Conservation (phyloP, 2,797 vertebrate species). For the Acridotheres tristis region DNA sequence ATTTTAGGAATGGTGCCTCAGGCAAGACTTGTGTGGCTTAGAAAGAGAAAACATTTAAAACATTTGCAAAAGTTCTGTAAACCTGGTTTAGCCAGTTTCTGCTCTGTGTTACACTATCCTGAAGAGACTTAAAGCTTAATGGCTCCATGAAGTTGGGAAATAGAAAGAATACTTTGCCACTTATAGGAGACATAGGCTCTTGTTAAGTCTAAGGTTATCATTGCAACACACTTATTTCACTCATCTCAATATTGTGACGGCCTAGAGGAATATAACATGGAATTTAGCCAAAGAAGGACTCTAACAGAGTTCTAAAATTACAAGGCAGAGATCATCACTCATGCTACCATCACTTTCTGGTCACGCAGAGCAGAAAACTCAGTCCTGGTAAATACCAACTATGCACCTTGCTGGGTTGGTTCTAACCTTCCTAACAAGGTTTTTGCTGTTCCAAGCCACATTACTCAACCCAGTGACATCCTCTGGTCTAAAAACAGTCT, state of each 20-base stretch:
- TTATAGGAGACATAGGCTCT: background rate
- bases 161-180: background rate
- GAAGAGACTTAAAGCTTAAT: background rate
- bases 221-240: background rate
- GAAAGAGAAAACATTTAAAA: conserved; percentile 42
- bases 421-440: background rate
- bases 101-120: background rate
- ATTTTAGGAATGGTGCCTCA: conserved; percentile 51
- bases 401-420: background rate
- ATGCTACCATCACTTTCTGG: background rate
- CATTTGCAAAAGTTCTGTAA: conserved; percentile 34
- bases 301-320: background rate
- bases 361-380: background rate
- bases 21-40: conserved; percentile 48
- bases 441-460: background rate
- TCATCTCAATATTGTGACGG: background rate
- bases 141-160: background rate
- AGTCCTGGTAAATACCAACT: background rate
- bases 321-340: background rate
- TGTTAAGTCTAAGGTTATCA: conserved; percentile 1
- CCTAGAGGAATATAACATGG: background rate
- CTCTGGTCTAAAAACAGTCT: background rate
- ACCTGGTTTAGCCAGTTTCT: conserved; percentile 32
- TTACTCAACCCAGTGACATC: background rate
- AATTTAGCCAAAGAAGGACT: background rate